Conservation (phyloP, 2,888 invertebrate species). For the Aleiodes testaceus region DNA sequence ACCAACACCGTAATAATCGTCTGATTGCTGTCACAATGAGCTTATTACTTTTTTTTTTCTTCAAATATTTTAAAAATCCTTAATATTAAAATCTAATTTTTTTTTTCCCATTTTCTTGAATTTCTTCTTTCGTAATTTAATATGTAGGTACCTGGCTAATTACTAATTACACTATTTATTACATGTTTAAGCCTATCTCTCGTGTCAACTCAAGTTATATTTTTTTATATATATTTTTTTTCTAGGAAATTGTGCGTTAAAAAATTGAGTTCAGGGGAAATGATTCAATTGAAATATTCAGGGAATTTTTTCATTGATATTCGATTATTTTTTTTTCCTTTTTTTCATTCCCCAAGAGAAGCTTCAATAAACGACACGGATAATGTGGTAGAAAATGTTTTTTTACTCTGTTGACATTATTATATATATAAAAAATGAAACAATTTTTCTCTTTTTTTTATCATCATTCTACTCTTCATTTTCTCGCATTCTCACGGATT, state of each 20-base stretch:
- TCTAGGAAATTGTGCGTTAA: conserved; percentile 24
- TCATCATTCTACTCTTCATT: conserved; percentile 15
- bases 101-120: conserved; percentile 34
- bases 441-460: not conserved
- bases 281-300: conserved; percentile 40
- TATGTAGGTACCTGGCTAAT: conserved; percentile 55
- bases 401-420: too few species aligned
- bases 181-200: conserved; percentile 26
- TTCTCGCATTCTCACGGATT: conserved; percentile 43
- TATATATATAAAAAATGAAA: not conserved
- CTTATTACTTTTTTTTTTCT: conserved; percentile 63
- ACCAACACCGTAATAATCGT: conserved; percentile 56
- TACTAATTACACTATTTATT: conserved; percentile 52
- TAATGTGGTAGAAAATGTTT: too few species aligned
- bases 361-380: too few species aligned
- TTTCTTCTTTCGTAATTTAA: conserved; percentile 49
- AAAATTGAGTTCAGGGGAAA: conserved; percentile 12
- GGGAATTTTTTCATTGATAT: conserved; percentile 30
- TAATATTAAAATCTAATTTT: conserved; percentile 25
- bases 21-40: conserved; percentile 71
- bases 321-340: conserved; percentile 21
- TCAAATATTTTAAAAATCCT: conserved; percentile 55
- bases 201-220: conserved; percentile 23
- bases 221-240: conserved; percentile 8
- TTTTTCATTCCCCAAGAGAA: conserved; percentile 29